Evolutionary conservation across 2,113 vertebrate species (phyloP).

Genomic region (rat (Rattus norvegicus)): DNA sequence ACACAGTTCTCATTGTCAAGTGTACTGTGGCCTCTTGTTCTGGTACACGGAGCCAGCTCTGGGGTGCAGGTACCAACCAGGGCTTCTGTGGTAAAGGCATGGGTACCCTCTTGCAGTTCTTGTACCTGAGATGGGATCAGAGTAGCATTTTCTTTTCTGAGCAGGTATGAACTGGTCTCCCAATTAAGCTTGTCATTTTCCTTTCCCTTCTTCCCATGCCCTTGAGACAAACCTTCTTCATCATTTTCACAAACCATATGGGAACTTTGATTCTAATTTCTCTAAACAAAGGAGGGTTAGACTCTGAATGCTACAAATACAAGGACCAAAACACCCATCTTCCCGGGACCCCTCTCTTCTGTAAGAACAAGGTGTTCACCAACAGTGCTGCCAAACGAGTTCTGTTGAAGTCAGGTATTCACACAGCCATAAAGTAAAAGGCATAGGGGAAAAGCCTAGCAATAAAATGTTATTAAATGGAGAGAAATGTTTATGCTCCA

Average conservation of each 20-base stretch:
- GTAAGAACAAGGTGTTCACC: background rate
- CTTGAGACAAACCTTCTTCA: background rate
- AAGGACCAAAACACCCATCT: background rate
- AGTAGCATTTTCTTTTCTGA: background rate
- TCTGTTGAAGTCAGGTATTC: conserved; percentile 38
- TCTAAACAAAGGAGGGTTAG: background rate
- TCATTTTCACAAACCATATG: background rate
- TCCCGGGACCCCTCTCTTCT: conserved; percentile 7
- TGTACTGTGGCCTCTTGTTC: background rate
- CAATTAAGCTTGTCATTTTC: background rate
- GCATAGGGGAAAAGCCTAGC: background rate
- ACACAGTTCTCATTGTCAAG: background rate
- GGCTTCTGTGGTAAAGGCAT: background rate
- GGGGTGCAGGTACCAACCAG: background rate
- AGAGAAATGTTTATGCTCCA: background rate
- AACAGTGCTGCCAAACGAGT: background rate
- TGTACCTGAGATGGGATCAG: background rate
- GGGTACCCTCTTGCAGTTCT: too few relatives aligned
- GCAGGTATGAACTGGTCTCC: background rate
- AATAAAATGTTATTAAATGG: background rate
- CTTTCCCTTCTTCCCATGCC: background rate
- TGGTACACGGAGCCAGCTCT: background rate
- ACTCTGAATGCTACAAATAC: background rate
- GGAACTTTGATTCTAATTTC: background rate
- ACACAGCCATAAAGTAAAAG: background rate